phyloP scores from a whole-genome alignment of 30 jellyfish, hydroid and myxozoan species.

The Aurelia coerulea region DNA sequence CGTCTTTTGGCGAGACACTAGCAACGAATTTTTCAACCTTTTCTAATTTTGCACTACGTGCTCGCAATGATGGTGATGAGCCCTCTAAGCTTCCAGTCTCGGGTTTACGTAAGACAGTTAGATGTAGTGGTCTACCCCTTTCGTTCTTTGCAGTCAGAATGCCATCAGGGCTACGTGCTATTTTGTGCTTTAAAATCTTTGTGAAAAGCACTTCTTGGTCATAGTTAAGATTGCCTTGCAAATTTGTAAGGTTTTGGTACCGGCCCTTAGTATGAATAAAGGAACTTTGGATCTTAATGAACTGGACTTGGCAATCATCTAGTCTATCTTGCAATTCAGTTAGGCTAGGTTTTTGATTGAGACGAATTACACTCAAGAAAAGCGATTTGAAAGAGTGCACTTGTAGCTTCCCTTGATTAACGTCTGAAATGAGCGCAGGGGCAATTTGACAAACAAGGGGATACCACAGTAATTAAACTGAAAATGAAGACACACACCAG shows the following conservation, averaged over 20 bases:
- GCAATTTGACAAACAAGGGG: too few relatives aligned
- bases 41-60: constrained; percentile 9
- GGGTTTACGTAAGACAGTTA: background rate
- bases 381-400: background rate
- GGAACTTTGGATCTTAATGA: too few relatives aligned
- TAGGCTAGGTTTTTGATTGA: background rate
- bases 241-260: too few relatives aligned
- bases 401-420: background rate
- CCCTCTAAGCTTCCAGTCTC: background rate
- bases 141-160: background rate
- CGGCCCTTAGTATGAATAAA: too few relatives aligned
- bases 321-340: constrained; percentile 15
- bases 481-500: too few relatives aligned
- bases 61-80: constrained; percentile 6
- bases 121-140: constrained; percentile 10
- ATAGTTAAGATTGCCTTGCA: too few relatives aligned
- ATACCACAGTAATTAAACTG: too few relatives aligned
- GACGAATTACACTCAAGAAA: background rate
- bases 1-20: background rate
- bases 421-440: too few relatives aligned
- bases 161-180: background rate
- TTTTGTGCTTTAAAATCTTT: too few relatives aligned
- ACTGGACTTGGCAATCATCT: constrained; percentile 14
- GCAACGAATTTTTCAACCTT: background rate
- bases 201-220: too few relatives aligned